Base-by-base conservation (phyloP, 2,888 invertebrate genomes). In the Drosophila siamana region DNA sequence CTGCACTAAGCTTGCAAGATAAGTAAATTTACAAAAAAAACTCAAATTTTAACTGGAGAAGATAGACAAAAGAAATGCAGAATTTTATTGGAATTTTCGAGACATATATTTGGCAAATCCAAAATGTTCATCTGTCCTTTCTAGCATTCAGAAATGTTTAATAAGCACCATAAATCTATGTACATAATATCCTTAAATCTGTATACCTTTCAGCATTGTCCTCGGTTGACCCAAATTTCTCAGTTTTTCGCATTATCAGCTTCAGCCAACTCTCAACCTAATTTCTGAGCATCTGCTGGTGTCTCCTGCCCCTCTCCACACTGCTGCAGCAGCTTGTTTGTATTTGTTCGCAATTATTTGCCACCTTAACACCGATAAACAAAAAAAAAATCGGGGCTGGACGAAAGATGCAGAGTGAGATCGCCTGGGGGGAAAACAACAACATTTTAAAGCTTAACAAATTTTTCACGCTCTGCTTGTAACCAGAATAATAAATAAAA, bases 381-480 rank as follows among this genome's bases (percentile, higher is more conserved):
- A 59, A 57, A 28, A 43, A 41, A 24, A 13, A 38, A 43, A 1
- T 19, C 19, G 15, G 13, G 19, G 2, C 16, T 7, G 16, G 26
- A 7, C 19, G 22, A 30, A 33, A n/a, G 15, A 0, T 2, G 11
- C 1, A 7, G 16, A 40, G 40, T n/a, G 19, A 41, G 19, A 19
- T 19, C 19, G 41, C 41, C 16, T 3, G 33, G 9, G 8, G n/a
- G n/a, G 47, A 63, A 46, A 51, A 48, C 15, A 47, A 55, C 5
- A 56, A 41, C 59, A 55, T 76, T 86, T 83, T 83, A 63, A 69
- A 86, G 84, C 80, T 83, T 67, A 74, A 74, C 84, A 86, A 78
- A 80, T 83, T 74, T 77, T 83, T 74, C 74, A 64, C 69, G 75
- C 74, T 75, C 63, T 51, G 61, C 61, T 56, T 59, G 57, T 57